Evolutionary conservation across 2,113 vertebrate species (phyloP).

Genomic region (Trochalopteron elliotii): DNA sequence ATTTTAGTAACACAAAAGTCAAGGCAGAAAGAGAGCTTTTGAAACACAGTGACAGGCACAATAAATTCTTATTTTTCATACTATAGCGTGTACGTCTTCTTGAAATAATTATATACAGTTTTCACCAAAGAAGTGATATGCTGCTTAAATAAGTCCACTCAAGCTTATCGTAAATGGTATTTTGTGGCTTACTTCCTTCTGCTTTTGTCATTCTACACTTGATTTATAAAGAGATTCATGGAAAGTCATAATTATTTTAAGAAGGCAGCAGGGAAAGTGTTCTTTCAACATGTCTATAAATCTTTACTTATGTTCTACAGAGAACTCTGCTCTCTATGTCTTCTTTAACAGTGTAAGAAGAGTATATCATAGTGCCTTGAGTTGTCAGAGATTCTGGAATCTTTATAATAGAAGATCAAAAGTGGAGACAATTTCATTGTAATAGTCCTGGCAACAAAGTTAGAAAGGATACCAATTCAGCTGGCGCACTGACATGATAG

Average conservation of each 20-base stretch:
- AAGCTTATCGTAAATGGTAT: conserved; percentile 59
- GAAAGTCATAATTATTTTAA: conserved; percentile 82
- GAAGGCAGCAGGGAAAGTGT: conserved; percentile 72
- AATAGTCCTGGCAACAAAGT: conserved; percentile 39
- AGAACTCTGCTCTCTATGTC: conserved; percentile 66
- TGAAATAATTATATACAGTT: conserved; percentile 50
- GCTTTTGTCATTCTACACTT: conserved; percentile 74
- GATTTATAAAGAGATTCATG: conserved; percentile 80
- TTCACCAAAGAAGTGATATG: conserved; percentile 10
- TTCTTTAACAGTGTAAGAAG: conserved; percentile 36
- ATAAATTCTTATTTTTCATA: conserved; percentile 41
- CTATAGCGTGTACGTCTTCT: conserved; percentile 2
- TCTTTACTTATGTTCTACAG: conserved; percentile 70
- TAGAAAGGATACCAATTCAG: conserved; percentile 31
- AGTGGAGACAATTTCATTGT: conserved; percentile 56
- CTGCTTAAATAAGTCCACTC: conserved; percentile 2
- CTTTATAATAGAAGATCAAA: conserved; percentile 61
- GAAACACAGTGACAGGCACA: conserved; percentile 6
- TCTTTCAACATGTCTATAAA: conserved; percentile 77
- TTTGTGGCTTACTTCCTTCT: conserved; percentile 59
- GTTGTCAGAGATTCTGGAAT: conserved; percentile 52
- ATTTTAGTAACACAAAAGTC: neutral
- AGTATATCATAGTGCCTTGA: conserved; percentile 70
- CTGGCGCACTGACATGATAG: conserved; percentile 1
- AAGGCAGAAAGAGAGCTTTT: conserved; percentile 7